These are phyloP conservation scores for Epinotia ramella DNA, from an alignment of 2,888 invertebrate genomes.

Conservation along the genomic window DNA sequence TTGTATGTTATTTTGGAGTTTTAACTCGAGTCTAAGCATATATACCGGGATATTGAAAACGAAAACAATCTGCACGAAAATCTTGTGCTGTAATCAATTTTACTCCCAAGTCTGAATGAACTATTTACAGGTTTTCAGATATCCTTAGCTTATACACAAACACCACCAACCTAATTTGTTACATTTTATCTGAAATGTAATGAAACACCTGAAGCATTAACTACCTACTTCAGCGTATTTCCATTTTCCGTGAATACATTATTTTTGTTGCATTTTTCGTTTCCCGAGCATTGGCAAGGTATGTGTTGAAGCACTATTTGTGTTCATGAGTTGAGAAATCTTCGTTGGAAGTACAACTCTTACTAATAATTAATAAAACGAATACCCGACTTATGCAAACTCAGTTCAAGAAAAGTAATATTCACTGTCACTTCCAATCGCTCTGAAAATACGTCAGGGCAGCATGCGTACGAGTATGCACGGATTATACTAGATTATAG, in stretches of 20 bases:
- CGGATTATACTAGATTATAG: background rate
- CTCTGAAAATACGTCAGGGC: background rate
- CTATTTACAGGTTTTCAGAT: background rate
- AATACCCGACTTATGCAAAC: background rate
- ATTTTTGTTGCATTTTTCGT: too few relatives aligned
- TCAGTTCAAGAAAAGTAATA: background rate
- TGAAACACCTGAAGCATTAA: too few relatives aligned
- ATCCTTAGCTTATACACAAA: too few relatives aligned
- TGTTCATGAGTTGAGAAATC: background rate
- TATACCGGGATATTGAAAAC: too few relatives aligned
- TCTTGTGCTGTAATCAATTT: too few relatives aligned
- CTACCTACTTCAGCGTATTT: too few relatives aligned
- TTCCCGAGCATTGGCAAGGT: too few relatives aligned
- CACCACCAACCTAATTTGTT: too few relatives aligned
- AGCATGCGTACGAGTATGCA: background rate
- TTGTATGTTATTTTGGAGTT: background rate
- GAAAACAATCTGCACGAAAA: too few relatives aligned
- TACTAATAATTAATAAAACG: background rate
- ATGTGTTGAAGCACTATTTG: too few relatives aligned
- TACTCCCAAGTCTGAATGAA: background rate
- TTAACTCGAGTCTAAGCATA: background rate
- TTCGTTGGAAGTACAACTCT: background rate
- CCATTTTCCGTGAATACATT: too few relatives aligned
- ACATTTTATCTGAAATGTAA: too few relatives aligned
- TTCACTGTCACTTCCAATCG: background rate